Evolutionary conservation across 2,113 vertebrate species (phyloP).

Genomic region (Apeltes quadracus): DNA sequence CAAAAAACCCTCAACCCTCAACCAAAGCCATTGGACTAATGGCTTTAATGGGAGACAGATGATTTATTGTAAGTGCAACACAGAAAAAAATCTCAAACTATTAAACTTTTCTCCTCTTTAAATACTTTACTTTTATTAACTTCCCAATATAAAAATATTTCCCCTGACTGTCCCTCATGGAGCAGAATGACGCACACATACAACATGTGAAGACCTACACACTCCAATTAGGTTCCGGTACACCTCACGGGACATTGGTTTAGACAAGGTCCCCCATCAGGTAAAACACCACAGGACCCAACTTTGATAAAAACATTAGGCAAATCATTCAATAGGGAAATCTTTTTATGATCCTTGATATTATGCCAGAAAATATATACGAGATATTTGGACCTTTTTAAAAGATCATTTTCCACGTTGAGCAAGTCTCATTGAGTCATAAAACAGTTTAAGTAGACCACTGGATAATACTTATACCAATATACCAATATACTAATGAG

Average conservation of each 20-base stretch:
- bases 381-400: not conserved
- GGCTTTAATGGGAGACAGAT: conserved; percentile 58
- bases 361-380: not conserved
- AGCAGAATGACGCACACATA: conserved; percentile 8
- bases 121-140: conserved; percentile 13
- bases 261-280: not conserved
- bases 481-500: no score
- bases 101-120: not conserved
- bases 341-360: not conserved
- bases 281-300: no score
- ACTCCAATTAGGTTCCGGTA: not conserved
- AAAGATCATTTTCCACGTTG: not conserved
- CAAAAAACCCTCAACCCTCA: not conserved
- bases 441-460: no score
- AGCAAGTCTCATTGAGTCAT: no score
- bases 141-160: conserved; percentile 10
- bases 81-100: conserved; percentile 36
- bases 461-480: no score
- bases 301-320: not conserved
- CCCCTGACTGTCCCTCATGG: not conserved
- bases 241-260: not conserved
- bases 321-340: not conserved
- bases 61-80: conserved; percentile 62
- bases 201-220: conserved; percentile 5
- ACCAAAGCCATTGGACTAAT: conserved; percentile 31